A percentile compares a stretch with the other conserved stretches of the same genome.
Evolutionary conservation across 2,888 invertebrate species (phyloP).

Genomic region (Argynnis bischoffii): DNA sequence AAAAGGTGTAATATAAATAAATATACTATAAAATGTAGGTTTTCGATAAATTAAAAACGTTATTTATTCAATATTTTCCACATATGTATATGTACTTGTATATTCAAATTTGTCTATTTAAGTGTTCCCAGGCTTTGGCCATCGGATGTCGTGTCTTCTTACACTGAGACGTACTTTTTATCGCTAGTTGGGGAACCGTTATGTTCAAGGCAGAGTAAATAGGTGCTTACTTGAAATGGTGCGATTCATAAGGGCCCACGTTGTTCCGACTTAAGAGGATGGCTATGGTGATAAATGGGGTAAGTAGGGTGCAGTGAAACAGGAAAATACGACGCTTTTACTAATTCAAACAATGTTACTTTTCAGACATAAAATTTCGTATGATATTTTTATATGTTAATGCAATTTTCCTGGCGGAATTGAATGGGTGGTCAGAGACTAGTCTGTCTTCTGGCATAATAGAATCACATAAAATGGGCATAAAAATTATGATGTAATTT

Average conservation of each 20-base stretch:
- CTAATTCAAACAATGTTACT: conserved; percentile 31
- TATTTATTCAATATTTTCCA: no score
- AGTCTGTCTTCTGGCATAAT: no score
- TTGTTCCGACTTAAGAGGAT: conserved; percentile 39
- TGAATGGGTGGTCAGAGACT: no score
- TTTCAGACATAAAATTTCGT: neutral
- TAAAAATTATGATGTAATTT: no score
- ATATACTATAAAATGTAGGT: no score
- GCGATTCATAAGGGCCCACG: conserved; percentile 43
- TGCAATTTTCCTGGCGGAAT: no score
- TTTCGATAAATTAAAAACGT: no score
- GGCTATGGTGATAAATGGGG: conserved; percentile 42
- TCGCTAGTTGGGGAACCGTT: conserved; percentile 43
- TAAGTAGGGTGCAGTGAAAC: conserved; percentile 35
- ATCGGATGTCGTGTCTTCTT: conserved; percentile 33
- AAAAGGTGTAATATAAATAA: no score
- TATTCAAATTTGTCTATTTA: neutral
- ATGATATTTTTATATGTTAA: neutral
- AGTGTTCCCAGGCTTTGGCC: conserved; percentile 10
- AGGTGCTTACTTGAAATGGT: conserved; percentile 45
- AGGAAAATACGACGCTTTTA: conserved; percentile 36
- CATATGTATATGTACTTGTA: no score
- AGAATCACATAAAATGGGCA: no score
- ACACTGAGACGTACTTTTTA: conserved; percentile 42
- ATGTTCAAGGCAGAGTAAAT: conserved; percentile 44